phyloP scores from a whole-genome alignment of 2,888 invertebrate genomes.

The Lasioglossum malachurum region DNA sequence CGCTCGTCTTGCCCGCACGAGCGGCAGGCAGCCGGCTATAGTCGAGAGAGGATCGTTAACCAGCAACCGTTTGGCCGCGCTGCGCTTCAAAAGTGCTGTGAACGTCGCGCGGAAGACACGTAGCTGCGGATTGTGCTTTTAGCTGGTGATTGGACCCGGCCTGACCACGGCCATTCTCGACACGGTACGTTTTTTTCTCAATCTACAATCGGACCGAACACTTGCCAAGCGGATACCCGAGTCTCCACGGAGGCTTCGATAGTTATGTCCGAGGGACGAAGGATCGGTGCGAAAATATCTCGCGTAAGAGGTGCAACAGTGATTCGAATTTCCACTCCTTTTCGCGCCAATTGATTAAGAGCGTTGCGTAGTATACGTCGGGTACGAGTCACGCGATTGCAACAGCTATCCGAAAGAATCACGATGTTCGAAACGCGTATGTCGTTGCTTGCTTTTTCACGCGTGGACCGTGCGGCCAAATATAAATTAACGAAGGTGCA shows the following conservation, averaged over 20 bases:
- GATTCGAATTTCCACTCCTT: not conserved
- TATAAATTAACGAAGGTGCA: not conserved
- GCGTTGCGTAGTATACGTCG: not conserved
- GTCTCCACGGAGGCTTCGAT: not conserved
- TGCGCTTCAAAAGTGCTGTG: constrained; percentile 58
- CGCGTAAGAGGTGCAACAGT: not conserved
- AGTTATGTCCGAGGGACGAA: not conserved
- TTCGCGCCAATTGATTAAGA: not conserved
- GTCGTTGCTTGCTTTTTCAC: not conserved
- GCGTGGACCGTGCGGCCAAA: not conserved
- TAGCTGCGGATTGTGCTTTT: constrained; percentile 81
- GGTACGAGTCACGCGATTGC: not conserved
- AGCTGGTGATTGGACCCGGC: constrained; percentile 84
- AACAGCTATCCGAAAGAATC: not conserved
- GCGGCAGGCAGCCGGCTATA: not conserved
- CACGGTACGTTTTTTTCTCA: constrained; percentile 79
- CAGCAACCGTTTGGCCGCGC: constrained; percentile 37
- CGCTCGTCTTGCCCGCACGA: not conserved
- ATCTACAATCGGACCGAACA: not conserved
- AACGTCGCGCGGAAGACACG: constrained; percentile 61
- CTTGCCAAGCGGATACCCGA: not conserved
- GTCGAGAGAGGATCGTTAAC: constrained; percentile 23
- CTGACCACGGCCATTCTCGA: constrained; percentile 85
- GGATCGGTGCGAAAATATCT: not conserved
- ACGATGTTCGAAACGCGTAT: not conserved